phyloP scores from a whole-genome alignment of 1,140 invertebrate species.

The Oscheius sp. region DNA sequence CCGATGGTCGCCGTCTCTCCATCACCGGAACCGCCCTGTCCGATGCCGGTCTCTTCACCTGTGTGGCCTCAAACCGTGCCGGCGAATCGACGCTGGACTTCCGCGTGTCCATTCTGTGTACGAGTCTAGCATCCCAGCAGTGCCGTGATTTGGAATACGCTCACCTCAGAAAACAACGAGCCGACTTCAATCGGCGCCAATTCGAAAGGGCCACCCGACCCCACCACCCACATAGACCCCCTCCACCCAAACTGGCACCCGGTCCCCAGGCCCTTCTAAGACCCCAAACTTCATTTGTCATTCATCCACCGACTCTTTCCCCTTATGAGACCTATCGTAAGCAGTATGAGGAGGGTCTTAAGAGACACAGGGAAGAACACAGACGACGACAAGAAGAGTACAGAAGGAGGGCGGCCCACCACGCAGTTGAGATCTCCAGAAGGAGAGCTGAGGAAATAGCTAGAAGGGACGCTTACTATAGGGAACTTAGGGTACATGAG shows the following conservation, averaged over 20 bases:
- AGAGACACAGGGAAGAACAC: conserved; percentile 11
- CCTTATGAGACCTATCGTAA: conserved; percentile 16
- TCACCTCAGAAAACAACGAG: conserved; percentile 40
- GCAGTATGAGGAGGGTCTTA: conserved; percentile 12
- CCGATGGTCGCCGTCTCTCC: conserved; percentile 46
- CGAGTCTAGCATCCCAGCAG: conserved; percentile 45
- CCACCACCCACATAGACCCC: too few relatives aligned
- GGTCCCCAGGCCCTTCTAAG: too few relatives aligned
- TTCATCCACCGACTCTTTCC: not conserved
- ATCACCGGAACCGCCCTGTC: conserved; percentile 30
- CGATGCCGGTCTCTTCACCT: conserved; percentile 53
- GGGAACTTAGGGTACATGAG: conserved; percentile 12
- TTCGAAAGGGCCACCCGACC: not conserved
- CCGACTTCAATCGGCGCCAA: conserved; percentile 36
- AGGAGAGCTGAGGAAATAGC: conserved; percentile 9
- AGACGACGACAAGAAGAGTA: not conserved
- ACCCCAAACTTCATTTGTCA: not conserved
- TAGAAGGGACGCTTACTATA: not conserved
- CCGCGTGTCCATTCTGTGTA: conserved; percentile 56
- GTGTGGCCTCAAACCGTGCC: conserved; percentile 54
- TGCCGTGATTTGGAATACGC: conserved; percentile 51
- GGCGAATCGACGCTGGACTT: conserved; percentile 55
- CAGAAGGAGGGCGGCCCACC: not conserved
- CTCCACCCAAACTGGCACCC: too few relatives aligned
- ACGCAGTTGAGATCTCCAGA: conserved; percentile 1